Conservation (phyloP, 2,888 invertebrate genomes). For the Dioctria rufipes region DNA sequence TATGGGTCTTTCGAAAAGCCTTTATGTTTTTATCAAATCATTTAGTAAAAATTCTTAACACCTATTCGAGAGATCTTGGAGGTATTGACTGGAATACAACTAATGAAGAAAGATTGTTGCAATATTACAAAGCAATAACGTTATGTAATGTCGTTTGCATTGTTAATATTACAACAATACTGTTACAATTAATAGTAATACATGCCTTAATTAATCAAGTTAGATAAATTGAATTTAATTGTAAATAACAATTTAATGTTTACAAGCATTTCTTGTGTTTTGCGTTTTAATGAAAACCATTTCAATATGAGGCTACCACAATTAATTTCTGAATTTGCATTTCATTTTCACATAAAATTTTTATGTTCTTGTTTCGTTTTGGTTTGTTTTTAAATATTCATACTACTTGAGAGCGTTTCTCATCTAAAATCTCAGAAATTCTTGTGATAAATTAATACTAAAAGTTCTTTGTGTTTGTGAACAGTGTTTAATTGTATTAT, state of each 20-base stretch:
- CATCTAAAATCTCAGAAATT: slow-evolving; percentile 53
- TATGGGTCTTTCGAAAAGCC: too few species aligned
- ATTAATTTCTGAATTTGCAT: slow-evolving; percentile 55
- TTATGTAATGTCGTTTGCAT: slow-evolving; percentile 25
- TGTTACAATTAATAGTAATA: slow-evolving; percentile 30
- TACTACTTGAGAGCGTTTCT: not conserved
- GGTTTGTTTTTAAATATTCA: slow-evolving; percentile 5
- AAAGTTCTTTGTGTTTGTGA: slow-evolving; percentile 54
- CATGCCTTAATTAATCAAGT: slow-evolving; percentile 41
- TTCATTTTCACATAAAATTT: slow-evolving; percentile 29
- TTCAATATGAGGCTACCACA: slow-evolving; percentile 61
- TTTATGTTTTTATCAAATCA: too few species aligned
- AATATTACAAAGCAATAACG: slow-evolving; percentile 16
- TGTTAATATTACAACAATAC: slow-evolving; percentile 37
- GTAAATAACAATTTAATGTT: slow-evolving; percentile 55
- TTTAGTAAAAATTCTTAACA: too few species aligned
- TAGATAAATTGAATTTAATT: slow-evolving; percentile 35
- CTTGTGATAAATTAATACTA: slow-evolving; percentile 59
- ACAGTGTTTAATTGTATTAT: slow-evolving; percentile 50
- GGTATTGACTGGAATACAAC: not conserved
- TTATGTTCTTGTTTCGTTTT: slow-evolving; percentile 29
- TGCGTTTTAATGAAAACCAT: slow-evolving; percentile 60
- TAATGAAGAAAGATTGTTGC: slow-evolving; percentile 35
- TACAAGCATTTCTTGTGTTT: slow-evolving; percentile 49
- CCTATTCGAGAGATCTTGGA: too few species aligned